Evolutionary conservation across 1,140 invertebrate genomes (phyloP), one percentile per base, ranked within the genome.

Genomic region (Frieseomelitta varia): DNA sequence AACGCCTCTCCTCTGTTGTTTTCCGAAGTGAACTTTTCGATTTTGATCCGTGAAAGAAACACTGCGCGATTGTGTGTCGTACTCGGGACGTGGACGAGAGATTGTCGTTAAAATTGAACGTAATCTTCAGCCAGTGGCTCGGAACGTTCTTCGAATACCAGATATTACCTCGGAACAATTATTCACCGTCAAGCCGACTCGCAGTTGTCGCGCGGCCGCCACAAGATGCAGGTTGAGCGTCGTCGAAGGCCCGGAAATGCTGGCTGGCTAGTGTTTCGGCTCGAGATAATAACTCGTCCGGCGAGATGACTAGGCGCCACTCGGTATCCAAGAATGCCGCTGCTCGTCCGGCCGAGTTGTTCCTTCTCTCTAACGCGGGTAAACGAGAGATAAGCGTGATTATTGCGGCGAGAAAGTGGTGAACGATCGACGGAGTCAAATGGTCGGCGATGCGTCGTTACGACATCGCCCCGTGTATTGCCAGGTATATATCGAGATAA

Each of bases 211-310:
- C 21, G 3, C 11, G 12, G 6, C 12, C 51, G 51, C 39, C 68
- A 47, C 53, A 65, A 79, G 56, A 75, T 51, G 51, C 79, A 61
- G 76, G 83, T 86, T 85, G 81, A 88, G 75, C 80, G 61, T 75
- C 69, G 75, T 68, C 63, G n/a, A 15, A 47, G 69, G 55, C 78
- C 72, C 47, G 87, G 73, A 88, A 90, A 88, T 85, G 83, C 79
- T 84, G 76, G 80, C 74, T 27, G 47, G 47, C 85, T 86, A 86
- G 89, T 79, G 90, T 92, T 84, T 93, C 89, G 91, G 87, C 85
- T 90, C 80, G 88, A 93, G 92, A 94, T 93, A 93, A 94, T 93
- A 93, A 94, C 87, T 92, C 87, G 91, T 91, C 85, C 85, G 74
- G 61, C 65, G 56, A 74, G 88, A 92, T 90, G 87, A 92, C 88